A percentile compares a stretch with the other conserved stretches of the same genome.
These are phyloP conservation scores for Rhagonycha fulva DNA, from an alignment of 2,888 invertebrate genomes.

Conservation along the genomic window DNA sequence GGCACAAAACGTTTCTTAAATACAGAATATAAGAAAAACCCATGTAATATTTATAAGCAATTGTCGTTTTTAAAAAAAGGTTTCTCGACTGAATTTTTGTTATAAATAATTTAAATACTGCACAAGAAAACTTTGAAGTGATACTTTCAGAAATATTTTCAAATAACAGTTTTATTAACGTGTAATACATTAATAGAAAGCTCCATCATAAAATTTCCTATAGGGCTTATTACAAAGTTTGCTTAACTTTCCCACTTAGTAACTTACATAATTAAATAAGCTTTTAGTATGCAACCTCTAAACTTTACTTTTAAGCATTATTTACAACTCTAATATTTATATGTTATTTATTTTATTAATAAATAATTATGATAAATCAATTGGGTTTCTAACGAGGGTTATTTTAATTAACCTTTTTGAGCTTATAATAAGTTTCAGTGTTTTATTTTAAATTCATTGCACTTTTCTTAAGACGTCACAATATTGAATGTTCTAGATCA, in stretches of 20 bases:
- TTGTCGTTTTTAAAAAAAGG: background rate
- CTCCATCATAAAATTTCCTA: slow-evolving; percentile 23
- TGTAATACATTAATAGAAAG: slow-evolving; percentile 10
- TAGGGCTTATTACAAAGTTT: slow-evolving; percentile 28
- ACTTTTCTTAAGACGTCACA: background rate
- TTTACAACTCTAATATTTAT: slow-evolving; percentile 21
- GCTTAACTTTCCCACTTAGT: slow-evolving; percentile 22
- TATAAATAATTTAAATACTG: background rate
- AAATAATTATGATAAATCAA: background rate
- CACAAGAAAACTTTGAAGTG: background rate
- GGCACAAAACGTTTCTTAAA: background rate
- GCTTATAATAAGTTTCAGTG: background rate
- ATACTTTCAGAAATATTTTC: background rate
- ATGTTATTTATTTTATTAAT: background rate
- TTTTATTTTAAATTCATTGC: background rate
- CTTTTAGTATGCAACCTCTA: slow-evolving; percentile 27
- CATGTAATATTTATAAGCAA: background rate
- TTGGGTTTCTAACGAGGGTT: background rate
- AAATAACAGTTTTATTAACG: slow-evolving; percentile 7
- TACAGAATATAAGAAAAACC: background rate
- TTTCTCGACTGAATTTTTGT: background rate
- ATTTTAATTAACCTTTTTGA: background rate
- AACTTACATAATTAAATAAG: slow-evolving; percentile 30
- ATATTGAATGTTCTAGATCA: too few relatives aligned
- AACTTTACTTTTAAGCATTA: slow-evolving; percentile 17